Percentiles rank a stretch among this genome's conserved stretches.
Conservation (phyloP, 2,888 invertebrate genomes). For the Caradrina kadenii region DNA sequence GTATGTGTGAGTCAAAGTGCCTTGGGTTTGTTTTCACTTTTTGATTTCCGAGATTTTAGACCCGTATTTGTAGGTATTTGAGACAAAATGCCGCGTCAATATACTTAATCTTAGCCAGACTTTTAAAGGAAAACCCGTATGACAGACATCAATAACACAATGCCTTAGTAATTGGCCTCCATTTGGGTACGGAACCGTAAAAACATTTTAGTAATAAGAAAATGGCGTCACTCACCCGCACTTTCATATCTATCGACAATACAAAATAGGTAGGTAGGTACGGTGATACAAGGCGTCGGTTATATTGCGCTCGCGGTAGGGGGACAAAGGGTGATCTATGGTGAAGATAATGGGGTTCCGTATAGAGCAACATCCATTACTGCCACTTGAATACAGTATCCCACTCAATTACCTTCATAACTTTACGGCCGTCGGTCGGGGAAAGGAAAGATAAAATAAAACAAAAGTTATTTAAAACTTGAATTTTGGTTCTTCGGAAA, state of each 20-base stretch:
- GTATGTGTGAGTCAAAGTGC: too few relatives aligned
- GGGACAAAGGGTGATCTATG: conserved; percentile 62
- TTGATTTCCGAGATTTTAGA: too few relatives aligned
- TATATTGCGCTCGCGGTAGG: conserved; percentile 24
- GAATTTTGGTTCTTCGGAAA: background rate
- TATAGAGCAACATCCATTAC: conserved; percentile 68
- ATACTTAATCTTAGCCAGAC: too few relatives aligned
- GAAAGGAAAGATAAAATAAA: conserved; percentile 4
- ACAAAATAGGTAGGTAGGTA: conserved; percentile 10
- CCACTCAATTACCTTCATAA: conserved; percentile 61
- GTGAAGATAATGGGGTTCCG: conserved; percentile 65
- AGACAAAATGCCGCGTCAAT: too few relatives aligned
- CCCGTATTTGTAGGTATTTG: too few relatives aligned
- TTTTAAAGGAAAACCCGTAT: too few relatives aligned
- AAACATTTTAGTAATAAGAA: too few relatives aligned
- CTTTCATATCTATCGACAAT: background rate
- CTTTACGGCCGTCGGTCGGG: conserved; percentile 25
- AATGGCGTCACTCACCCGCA: background rate
- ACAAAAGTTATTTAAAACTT: conserved; percentile 25
- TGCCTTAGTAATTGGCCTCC: too few relatives aligned
- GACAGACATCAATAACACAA: too few relatives aligned
- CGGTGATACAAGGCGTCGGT: conserved; percentile 30
- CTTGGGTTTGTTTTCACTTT: too few relatives aligned
- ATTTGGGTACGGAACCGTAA: too few relatives aligned
- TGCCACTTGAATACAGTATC: conserved; percentile 62